A percentile compares a stretch with the other conserved stretches of the same genome.
Conservation (phyloP, 1,140 invertebrate genomes). For the Diorhabda carinulata region DNA sequence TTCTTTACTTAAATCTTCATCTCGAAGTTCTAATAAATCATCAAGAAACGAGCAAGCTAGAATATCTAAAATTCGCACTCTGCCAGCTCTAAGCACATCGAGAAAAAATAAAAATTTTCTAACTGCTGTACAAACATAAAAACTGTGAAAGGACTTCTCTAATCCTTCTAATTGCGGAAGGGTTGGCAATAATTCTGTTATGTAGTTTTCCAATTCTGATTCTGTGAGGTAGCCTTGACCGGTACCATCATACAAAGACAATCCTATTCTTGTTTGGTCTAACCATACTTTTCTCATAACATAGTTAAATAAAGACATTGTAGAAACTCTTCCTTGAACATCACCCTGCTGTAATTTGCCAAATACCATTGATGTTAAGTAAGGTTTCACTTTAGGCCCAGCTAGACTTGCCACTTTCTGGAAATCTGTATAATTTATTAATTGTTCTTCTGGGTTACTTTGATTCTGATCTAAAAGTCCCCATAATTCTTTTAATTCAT, state of each 20-base stretch:
- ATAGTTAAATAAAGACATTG: slow-evolving; percentile 88
- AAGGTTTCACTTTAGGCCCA: slow-evolving; percentile 59
- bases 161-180: slow-evolving; percentile 83
- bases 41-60: slow-evolving; percentile 88
- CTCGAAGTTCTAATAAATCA: slow-evolving; percentile 83
- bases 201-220: slow-evolving; percentile 91
- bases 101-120: slow-evolving; percentile 95
- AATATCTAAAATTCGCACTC: slow-evolving; percentile 88
- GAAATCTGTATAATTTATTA: slow-evolving; percentile 83
- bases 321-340: slow-evolving; percentile 74
- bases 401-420: slow-evolving; percentile 68
- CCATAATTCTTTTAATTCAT: slow-evolving; percentile 84
- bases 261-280: slow-evolving; percentile 86
- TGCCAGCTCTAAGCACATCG: slow-evolving; percentile 81
- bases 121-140: slow-evolving; percentile 94
- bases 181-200: slow-evolving; percentile 87
- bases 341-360: slow-evolving; percentile 81
- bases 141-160: slow-evolving; percentile 90
- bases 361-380: slow-evolving; percentile 82
- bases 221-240: slow-evolving; percentile 90
- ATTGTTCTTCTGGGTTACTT: slow-evolving; percentile 71
- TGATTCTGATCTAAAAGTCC: slow-evolving; percentile 76
- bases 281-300: slow-evolving; percentile 93
- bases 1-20: slow-evolving; percentile 80
- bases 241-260: slow-evolving; percentile 88